A percentile compares a stretch with the other conserved stretches of the same genome.
Conservation (phyloP, 2,113 vertebrate genomes). For the Shinisaurus crocodilurus region DNA sequence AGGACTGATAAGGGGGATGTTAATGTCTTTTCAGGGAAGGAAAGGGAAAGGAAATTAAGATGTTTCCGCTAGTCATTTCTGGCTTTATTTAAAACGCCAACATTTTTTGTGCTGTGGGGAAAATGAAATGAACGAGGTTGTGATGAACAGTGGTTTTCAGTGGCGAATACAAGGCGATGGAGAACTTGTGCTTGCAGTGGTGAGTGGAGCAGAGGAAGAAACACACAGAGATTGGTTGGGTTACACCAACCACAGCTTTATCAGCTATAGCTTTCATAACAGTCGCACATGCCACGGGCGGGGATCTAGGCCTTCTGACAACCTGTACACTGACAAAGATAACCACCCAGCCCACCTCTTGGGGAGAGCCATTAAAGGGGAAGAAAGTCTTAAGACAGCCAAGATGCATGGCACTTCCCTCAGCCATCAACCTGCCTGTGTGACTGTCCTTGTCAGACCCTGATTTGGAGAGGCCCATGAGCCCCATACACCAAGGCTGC, state of each 20-base stretch:
- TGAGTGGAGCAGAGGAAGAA: background rate
- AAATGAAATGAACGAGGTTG: constrained; percentile 35
- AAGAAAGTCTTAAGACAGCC: background rate
- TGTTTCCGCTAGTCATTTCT: constrained; percentile 3
- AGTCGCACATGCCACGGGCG: background rate
- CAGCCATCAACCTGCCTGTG: background rate
- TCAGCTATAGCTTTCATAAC: background rate
- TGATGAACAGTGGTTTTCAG: constrained; percentile 28
- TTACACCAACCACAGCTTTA: background rate
- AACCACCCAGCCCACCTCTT: background rate
- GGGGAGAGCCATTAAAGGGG: background rate
- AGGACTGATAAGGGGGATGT: background rate
- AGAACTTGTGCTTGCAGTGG: background rate
- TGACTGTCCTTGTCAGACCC: background rate
- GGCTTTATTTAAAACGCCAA: constrained; percentile 32
- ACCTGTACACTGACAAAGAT: background rate
- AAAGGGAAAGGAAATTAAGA: background rate
- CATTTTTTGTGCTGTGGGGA: constrained; percentile 32
- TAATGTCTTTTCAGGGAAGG: constrained; percentile 25
- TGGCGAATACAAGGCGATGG: background rate
- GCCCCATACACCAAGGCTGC: background rate
- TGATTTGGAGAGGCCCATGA: background rate
- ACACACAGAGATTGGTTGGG: background rate
- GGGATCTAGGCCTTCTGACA: background rate
- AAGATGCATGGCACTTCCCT: background rate